Evolutionary conservation across 2,888 invertebrate species (phyloP), one percentile per base, ranked within the genome.

Genomic region (Calephelis perditalis): DNA sequence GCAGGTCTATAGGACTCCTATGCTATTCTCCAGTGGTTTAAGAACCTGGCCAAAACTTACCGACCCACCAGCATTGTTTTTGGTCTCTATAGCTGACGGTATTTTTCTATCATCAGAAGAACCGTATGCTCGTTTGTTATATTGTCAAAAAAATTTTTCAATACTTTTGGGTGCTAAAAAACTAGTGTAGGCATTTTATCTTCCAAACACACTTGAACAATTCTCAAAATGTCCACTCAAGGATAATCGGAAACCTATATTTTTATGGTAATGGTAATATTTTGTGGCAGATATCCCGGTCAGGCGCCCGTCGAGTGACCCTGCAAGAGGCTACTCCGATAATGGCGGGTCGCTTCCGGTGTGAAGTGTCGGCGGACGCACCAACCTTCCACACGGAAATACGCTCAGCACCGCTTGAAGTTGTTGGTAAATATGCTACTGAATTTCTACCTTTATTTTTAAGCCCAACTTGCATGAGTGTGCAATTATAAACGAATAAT

Each of bases 331-430:
- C 95, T 12, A 93, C 94, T 62, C 92, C 93, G 57, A 93, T 93
- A 67, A 92, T 94, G 82, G 93, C 94, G 10, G 95, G 95, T 11
- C 92, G 92, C 72, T 95, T 95, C 79, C 92, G 93, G 58, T 95
- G 95, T 77, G 95, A 95, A 76, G 95, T 95, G 11, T 95, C 95
- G 0, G 93, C 94, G 0, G 95, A 95, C 74, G 92, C 93, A 3
- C 95, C 95, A 35, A 92, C 93, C 68, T 95, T 95, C 81, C 93
- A 93, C 78, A 95, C 95, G 0, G 89, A 92, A 71, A 89, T 92
- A 73, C 92, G 93, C 56, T 91, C 92, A 44, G 93, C 94, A 56
- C 93, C 93, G 67, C 92, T 95, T 87, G 94, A 94, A 82, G 94
- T 95, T 67, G 93, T 94, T 68, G 94, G 95, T 95, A 81, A 94